Percentiles rank a stretch among this genome's conserved stretches.
Conservation (phyloP, 37 sponge, comb jelly and placozoan genomes). For the Oopsacas minuta region DNA sequence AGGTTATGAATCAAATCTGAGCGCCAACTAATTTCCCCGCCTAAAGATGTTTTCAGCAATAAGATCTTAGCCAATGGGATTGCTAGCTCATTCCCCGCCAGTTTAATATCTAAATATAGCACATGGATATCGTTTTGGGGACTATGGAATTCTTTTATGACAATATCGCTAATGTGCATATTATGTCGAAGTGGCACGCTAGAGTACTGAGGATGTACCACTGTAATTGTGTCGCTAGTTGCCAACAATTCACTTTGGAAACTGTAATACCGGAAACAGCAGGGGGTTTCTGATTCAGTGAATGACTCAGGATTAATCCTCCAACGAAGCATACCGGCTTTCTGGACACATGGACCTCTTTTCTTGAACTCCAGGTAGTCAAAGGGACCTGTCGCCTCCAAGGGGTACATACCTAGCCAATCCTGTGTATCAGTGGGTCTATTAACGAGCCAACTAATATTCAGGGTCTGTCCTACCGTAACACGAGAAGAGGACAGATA, state of each 20-base stretch:
- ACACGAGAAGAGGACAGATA: neutral
- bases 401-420: neutral
- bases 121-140: neutral
- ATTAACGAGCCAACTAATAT: neutral
- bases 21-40: neutral
- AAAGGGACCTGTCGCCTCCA: neutral
- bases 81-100: neutral
- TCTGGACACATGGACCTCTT: neutral
- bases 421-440: neutral
- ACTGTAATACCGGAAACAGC: neutral
- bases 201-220: neutral
- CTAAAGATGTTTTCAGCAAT: neutral
- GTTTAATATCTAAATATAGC: neutral
- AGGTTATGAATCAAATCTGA: neutral
- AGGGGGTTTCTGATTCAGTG: neutral
- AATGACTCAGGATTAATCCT: neutral
- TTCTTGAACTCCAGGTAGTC: neutral
- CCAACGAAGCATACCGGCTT: neutral
- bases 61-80: neutral
- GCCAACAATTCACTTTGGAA: neutral
- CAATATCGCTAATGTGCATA: neutral
- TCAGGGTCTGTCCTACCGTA: slow-evolving; percentile 7
- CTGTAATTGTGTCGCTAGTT: neutral
- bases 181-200: neutral
- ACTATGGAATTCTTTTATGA: neutral